phyloP scores from a whole-genome alignment of 2,797 vertebrate genomes.

The Acropternis orthonyx region DNA sequence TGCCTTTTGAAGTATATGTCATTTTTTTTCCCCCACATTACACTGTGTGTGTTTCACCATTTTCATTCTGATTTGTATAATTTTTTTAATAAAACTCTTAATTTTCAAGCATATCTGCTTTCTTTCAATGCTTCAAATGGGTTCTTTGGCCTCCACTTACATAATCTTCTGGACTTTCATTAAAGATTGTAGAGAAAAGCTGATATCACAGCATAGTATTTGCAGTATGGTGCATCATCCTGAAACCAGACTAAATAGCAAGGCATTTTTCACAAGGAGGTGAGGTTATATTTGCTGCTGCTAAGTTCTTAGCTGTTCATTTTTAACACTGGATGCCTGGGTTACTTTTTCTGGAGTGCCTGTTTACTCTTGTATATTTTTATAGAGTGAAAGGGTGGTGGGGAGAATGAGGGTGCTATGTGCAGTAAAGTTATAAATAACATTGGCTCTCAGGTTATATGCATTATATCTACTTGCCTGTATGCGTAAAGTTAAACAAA shows the following conservation, averaged over 20 bases:
- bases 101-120: neutral
- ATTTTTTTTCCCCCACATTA: neutral
- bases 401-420: conserved; percentile 57
- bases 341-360: conserved; percentile 36
- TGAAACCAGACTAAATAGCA: conserved; percentile 5
- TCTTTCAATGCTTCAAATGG: neutral
- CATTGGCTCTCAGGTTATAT: conserved; percentile 5
- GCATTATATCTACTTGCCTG: conserved; percentile 11
- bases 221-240: neutral
- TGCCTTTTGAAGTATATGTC: neutral
- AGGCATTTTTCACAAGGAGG: neutral
- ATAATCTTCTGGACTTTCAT: neutral
- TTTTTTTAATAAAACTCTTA: neutral
- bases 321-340: conserved; percentile 19
- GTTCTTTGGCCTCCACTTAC: neutral
- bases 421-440: conserved; percentile 45
- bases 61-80: neutral
- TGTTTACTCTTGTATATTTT: conserved; percentile 53
- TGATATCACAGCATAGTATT: neutral
- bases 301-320: conserved; percentile 17
- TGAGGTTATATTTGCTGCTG: conserved; percentile 9
- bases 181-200: neutral
- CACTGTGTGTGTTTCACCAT: neutral
- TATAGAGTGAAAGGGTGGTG: conserved; percentile 38
- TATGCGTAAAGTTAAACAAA: neutral